phyloP scores from a whole-genome alignment of 2,797 vertebrate genomes.

The Scolopax rusticola region DNA sequence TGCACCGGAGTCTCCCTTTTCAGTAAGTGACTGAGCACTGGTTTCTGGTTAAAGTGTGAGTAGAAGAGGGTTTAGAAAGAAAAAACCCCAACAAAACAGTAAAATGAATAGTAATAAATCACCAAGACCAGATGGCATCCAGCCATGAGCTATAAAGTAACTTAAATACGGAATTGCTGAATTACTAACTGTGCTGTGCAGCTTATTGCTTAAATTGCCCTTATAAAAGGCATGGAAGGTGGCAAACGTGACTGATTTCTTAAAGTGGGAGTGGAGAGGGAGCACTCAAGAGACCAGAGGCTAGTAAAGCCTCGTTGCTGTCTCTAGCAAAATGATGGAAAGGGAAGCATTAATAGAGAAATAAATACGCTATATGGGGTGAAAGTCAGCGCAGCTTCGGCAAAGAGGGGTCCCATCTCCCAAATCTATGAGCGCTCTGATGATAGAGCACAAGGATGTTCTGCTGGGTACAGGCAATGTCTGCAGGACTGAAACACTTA shows the following conservation, averaged over 20 bases:
- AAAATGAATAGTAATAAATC: constrained; percentile 67
- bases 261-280: neutral
- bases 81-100: neutral
- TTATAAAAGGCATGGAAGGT: constrained; percentile 31
- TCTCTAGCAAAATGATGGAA: neutral
- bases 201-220: constrained; percentile 56
- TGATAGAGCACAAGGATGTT: neutral
- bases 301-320: neutral
- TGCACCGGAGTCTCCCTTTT: neutral
- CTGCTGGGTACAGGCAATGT: neutral
- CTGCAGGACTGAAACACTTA: neutral
- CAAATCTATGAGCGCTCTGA: neutral
- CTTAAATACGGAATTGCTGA: constrained; percentile 23
- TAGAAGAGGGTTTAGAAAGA: neutral
- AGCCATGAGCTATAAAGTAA: constrained; percentile 55
- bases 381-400: neutral
- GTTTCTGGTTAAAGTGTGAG: neutral
- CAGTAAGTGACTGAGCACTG: neutral
- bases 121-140: constrained; percentile 58
- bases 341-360: neutral
- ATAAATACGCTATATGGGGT: neutral
- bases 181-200: constrained; percentile 36
- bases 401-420: neutral
- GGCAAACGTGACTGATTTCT: constrained; percentile 34
- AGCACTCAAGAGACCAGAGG: neutral